These are phyloP conservation scores for Musca vetustissima DNA, from an alignment of 1,140 invertebrate genomes.

Conservation along the genomic window DNA sequence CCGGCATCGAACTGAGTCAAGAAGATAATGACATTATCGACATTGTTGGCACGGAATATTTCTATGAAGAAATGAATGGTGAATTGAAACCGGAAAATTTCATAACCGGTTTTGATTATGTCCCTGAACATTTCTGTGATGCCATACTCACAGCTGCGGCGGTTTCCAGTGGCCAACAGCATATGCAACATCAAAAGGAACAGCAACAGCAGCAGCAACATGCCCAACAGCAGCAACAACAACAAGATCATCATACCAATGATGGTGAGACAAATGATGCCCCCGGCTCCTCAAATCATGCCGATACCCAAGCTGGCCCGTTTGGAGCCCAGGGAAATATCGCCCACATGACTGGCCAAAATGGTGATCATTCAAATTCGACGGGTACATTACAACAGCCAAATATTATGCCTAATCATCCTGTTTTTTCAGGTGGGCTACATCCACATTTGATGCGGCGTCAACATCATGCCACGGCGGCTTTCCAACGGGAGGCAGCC, in stretches of 20 bases:
- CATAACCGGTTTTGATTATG: conserved; percentile 51
- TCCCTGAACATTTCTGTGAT: conserved; percentile 52
- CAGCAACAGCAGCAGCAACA: conserved; percentile 37
- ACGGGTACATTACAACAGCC: conserved; percentile 37
- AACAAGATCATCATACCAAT: conserved; percentile 48
- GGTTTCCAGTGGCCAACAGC: conserved; percentile 43
- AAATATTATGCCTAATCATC: conserved; percentile 43
- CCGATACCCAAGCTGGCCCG: conserved; percentile 37
- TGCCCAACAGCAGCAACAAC: too few relatives aligned
- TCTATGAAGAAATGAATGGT: conserved; percentile 54
- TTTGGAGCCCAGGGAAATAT: conserved; percentile 45
- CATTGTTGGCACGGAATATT: conserved; percentile 52
- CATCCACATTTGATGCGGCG: conserved; percentile 49
- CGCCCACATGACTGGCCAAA: conserved; percentile 39
- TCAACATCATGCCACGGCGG: conserved; percentile 32
- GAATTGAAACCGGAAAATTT: conserved; percentile 52
- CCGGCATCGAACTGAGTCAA: conserved; percentile 50
- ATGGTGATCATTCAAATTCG: conserved; percentile 41
- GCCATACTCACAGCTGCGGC: conserved; percentile 50
- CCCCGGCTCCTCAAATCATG: conserved; percentile 45
- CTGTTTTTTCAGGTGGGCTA: conserved; percentile 45
- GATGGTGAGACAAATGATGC: conserved; percentile 51
- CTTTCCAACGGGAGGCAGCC: conserved; percentile 40
- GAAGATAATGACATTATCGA: conserved; percentile 54
- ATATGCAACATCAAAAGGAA: conserved; percentile 43